A percentile compares a stretch with the other conserved stretches of the same genome.
These are phyloP conservation scores for Sclerurus mexicanus DNA, from an alignment of 2,113 vertebrate genomes.

Conservation along the genomic window DNA sequence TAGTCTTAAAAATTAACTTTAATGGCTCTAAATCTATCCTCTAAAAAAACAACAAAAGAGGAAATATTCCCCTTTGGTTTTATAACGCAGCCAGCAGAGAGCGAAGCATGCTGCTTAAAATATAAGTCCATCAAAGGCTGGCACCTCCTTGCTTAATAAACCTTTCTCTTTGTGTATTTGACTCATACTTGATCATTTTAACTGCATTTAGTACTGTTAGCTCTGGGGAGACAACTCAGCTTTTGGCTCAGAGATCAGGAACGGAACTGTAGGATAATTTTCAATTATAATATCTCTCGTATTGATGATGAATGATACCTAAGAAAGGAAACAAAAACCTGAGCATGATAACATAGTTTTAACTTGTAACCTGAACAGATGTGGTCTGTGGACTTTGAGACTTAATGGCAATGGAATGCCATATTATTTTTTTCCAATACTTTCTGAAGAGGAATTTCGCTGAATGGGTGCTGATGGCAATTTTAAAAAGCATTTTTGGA, in stretches of 20 bases:
- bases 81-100: neutral
- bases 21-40: neutral
- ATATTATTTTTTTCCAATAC: constrained; percentile 14
- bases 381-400: neutral
- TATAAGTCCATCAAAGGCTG: constrained; percentile 24
- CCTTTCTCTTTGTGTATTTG: constrained; percentile 30
- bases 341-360: constrained; percentile 33
- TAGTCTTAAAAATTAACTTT: neutral
- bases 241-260: constrained; percentile 34
- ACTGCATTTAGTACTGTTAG: neutral
- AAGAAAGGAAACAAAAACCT: constrained; percentile 49
- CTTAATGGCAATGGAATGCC: constrained; percentile 28
- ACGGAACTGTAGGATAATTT: constrained; percentile 16
- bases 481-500: neutral
- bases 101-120: neutral
- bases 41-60: neutral
- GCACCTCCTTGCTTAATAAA: constrained; percentile 30
- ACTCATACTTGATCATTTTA: constrained; percentile 39
- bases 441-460: neutral
- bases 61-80: constrained; percentile 8
- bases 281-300: constrained; percentile 20
- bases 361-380: constrained; percentile 52
- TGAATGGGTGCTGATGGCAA: neutral
- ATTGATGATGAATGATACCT: constrained; percentile 56
- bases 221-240: constrained; percentile 24